Percentiles rank a stretch among this genome's conserved stretches.
These are phyloP conservation scores for Solenopsis fugax DNA, from an alignment of 1,140 invertebrate genomes.

Conservation along the genomic window DNA sequence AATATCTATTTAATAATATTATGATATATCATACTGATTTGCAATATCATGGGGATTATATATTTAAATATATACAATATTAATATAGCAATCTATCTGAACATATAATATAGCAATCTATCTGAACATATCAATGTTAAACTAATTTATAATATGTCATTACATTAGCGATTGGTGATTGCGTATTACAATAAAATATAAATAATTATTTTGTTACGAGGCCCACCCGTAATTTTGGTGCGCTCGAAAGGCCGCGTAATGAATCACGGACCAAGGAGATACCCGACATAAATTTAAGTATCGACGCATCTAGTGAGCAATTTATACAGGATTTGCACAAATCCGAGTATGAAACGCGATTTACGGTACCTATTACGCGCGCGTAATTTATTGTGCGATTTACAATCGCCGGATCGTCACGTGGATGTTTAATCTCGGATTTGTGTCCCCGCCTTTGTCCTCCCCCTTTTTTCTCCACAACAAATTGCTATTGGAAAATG, in stretches of 20 bases:
- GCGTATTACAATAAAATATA: background rate
- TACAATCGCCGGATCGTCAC: constrained; percentile 22
- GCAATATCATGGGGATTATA: background rate
- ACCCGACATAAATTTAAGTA: constrained; percentile 49
- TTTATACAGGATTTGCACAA: constrained; percentile 61
- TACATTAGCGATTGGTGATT: background rate
- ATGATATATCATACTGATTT: background rate
- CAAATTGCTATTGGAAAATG: constrained; percentile 39
- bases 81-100: background rate
- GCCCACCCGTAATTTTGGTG: background rate
- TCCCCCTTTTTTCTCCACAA: background rate
- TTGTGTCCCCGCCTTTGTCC: background rate
- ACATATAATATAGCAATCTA: too few species aligned
- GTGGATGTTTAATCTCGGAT: constrained; percentile 49
- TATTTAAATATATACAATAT: too few species aligned
- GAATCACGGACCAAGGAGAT: constrained; percentile 26
- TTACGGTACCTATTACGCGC: constrained; percentile 52
- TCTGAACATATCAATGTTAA: background rate
- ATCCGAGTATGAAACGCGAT: constrained; percentile 52
- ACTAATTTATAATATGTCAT: background rate
- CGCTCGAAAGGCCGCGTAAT: background rate
- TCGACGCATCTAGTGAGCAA: constrained; percentile 41
- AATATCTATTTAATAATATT: background rate
- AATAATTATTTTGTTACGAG: background rate
- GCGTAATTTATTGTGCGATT: constrained; percentile 33